Percentiles rank a stretch among this genome's conserved stretches.
These are phyloP conservation scores for Sarcophaga subvicina DNA, from an alignment of 2,888 invertebrate genomes.

Conservation along the genomic window DNA sequence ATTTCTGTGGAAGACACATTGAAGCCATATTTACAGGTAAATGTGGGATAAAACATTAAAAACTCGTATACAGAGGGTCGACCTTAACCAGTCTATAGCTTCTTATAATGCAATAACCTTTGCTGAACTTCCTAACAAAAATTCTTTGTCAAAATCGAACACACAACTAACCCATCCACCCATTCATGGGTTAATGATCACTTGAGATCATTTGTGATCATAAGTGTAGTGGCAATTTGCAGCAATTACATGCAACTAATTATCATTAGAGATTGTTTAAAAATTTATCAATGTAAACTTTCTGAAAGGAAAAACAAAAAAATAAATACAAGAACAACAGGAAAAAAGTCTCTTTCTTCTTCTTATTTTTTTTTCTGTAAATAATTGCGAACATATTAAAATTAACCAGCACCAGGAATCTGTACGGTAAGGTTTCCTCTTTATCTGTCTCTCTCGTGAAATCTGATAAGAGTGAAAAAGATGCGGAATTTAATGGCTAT, in stretches of 20 bases:
- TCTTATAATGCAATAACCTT: no score
- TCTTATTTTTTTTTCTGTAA: neutral
- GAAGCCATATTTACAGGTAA: no score
- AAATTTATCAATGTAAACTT: conserved; percentile 50
- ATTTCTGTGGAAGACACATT: no score
- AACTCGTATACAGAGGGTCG: no score
- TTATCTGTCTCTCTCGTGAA: neutral
- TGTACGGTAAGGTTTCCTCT: neutral
- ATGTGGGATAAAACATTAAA: no score
- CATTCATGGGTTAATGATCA: conserved; percentile 17
- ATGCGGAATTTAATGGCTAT: neutral
- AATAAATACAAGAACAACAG: neutral
- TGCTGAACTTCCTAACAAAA: no score
- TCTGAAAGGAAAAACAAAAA: neutral
- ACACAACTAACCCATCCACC: neutral
- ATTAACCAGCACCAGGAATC: neutral
- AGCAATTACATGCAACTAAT: conserved; percentile 48
- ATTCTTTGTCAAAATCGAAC: no score
- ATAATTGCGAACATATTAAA: neutral
- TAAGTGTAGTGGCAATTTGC: conserved; percentile 53
- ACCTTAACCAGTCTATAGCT: no score
- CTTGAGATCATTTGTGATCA: neutral
- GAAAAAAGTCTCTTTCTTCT: neutral
- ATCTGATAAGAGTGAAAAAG: neutral
- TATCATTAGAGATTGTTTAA: conserved; percentile 49